phyloP scores from a whole-genome alignment of 1,140 invertebrate species.

The Zelostemma sp. region DNA sequence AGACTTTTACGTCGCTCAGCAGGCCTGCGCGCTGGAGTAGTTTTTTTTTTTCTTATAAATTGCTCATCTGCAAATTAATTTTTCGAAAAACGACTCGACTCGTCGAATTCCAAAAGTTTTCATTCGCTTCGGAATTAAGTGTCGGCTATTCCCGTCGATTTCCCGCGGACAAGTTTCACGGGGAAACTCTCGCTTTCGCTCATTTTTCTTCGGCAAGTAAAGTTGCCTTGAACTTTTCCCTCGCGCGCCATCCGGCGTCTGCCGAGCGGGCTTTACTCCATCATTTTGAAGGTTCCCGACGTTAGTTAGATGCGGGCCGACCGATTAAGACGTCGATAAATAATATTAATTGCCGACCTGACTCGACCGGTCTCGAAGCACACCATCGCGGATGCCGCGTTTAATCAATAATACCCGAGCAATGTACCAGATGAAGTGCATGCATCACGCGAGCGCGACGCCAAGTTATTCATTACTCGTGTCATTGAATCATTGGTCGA shows the following conservation, averaged over 20 bases:
- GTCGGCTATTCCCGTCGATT: no score
- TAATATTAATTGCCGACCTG: constrained; percentile 68
- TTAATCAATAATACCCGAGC: constrained; percentile 67
- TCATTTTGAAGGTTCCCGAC: constrained; percentile 47
- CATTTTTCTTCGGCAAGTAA: constrained; percentile 43
- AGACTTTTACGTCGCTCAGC: no score
- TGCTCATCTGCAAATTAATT: no score
- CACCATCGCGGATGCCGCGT: constrained; percentile 56
- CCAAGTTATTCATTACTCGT: constrained; percentile 39
- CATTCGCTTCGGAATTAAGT: no score
- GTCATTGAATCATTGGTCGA: constrained; percentile 46
- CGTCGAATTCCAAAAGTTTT: no score
- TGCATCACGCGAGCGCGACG: constrained; percentile 29
- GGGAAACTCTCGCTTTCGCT: constrained; percentile 40
- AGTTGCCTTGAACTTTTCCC: constrained; percentile 35
- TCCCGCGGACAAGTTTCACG: no score
- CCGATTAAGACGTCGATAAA: constrained; percentile 70
- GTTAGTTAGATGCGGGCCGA: constrained; percentile 62
- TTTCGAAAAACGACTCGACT: no score
- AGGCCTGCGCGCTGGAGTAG: no score
- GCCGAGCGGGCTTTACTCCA: constrained; percentile 41
- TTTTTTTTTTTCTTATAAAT: no score
- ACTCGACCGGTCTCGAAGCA: constrained; percentile 43
- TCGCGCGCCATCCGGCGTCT: constrained; percentile 31
- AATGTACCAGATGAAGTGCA: constrained; percentile 45